Evolutionary conservation across 2,888 invertebrate genomes (phyloP), one percentile per base, ranked within the genome.

Genomic region (Eupelmus urozonus): DNA sequence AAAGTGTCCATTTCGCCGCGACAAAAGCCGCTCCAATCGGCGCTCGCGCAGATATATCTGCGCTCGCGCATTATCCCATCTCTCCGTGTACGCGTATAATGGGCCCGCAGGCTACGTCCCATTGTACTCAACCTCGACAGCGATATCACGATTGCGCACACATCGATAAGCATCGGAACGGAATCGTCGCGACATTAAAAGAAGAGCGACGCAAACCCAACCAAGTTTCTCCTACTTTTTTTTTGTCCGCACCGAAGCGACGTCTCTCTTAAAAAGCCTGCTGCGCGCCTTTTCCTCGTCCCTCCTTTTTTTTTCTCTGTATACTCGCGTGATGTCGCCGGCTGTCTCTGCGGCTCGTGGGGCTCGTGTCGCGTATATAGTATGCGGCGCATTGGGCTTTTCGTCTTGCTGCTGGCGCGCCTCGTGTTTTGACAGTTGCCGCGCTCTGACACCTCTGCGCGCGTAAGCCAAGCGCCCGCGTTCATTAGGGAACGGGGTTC

Each of bases 391-490:
- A 34, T 5, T 5, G 34, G 34, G 9, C 49, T 20, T 3, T 60
- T 27, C 25, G 20, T 49, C 59, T 20, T 49, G 51, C 60, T n/a
- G 51, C 1, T 57, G 9, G 29, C 18, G 60, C 76, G 78, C 73
- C 11, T 62, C 53, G 85, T 89, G 89, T 89, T 89, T 89, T 89
- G 89, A 89, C 89, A 89, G 89, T 89, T 89, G 89, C 88, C 85
- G 89, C 85, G 89, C 88, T 89, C 87, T 84, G 87, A 89, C 89
- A 89, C 89, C 89, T 89, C 88, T 84, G 20, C 13, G 86, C 13
- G 86, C n/a, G n/a, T n/a, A n/a, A n/a, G n/a, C n/a, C n/a, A n/a
- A n/a, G 84, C 85, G 16, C 34, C 9, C 34, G 85, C 88, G 85
- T 88, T 89, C 89, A 89, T 89, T 89, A 88, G 42, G 83, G n/a